phyloP scores from a whole-genome alignment of 2,888 invertebrate genomes.

The Callyntrura sp. region DNA sequence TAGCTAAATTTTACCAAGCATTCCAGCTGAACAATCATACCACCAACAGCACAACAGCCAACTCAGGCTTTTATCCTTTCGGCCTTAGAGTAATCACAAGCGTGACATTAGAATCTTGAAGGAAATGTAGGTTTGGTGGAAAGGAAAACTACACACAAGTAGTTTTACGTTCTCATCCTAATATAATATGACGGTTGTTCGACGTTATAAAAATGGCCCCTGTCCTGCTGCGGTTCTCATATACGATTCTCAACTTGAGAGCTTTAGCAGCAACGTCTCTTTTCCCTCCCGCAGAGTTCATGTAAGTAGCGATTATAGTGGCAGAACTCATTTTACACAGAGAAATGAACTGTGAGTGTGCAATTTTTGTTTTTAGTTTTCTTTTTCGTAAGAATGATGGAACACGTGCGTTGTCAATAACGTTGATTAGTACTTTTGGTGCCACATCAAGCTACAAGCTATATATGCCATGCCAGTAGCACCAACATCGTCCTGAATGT shows the following conservation, averaged over 20 bases:
- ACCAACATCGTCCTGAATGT: background rate
- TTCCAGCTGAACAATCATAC: background rate
- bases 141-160: background rate
- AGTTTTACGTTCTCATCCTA: background rate
- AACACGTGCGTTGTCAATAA: conserved; percentile 28
- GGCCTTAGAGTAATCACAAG: background rate
- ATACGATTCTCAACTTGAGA: too few relatives aligned
- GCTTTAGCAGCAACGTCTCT: too few relatives aligned
- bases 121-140: background rate
- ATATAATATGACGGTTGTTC: background rate
- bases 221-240: too few relatives aligned
- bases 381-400: background rate
- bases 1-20: conserved; percentile 14
- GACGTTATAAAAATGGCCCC: too few relatives aligned
- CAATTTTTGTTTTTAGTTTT: background rate
- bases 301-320: background rate
- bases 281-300: too few relatives aligned
- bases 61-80: background rate
- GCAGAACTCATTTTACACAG: background rate
- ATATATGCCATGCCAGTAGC: too few relatives aligned
- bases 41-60: background rate
- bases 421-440: conserved; percentile 53
- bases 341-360: background rate
- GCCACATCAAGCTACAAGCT: conserved; percentile 21
- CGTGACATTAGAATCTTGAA: background rate